Base-by-base conservation (phyloP, 1,140 invertebrate species). In the Drosophila persimilis region DNA sequence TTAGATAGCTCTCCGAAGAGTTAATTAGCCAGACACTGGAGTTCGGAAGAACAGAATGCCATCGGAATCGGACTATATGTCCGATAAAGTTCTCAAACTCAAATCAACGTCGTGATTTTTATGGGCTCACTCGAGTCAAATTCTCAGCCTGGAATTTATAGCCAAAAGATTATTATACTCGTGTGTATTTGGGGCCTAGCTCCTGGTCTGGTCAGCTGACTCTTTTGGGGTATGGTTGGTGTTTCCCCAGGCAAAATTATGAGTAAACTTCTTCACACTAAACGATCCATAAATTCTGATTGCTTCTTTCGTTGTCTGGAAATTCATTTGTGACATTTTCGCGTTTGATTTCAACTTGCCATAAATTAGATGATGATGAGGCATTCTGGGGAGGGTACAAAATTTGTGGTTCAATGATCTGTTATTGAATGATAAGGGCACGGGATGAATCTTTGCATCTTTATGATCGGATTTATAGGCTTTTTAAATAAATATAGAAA, bases 51-150 rank as follows among this genome's bases (percentile, higher is more conserved):
- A 20, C 3, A 53, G 24, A 22, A 46, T 39, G 35, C 7, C 26
- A 29, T 41, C 53, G 35, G 11, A 44, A 44, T 20, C 24, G 9
- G 8, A 15, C 51, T 46, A 55, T 26, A 69, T 54, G 24, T 56
- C 53, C 55, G 62, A 59, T 46, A 67, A 66, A 78, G 65, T 41
- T 63, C 53, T 63, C 58, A 66, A 79, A 74, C 53, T 63, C 55
- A 66, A 79, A 78, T 75, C 65, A 75, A 56, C 66, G 77, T 54
- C 62, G 67, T 77, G 80, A 85, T 85, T 85, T 85, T 85, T 85
- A 85, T 66, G 26, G 70, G 35, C 67, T 73, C 81, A 80, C 80
- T 80, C 24, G 46, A 85, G 67, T 85, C 63, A 39, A 57, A 29
- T 9, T 20, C 29, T 29, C 55, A 44, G 35, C 46, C 47, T 31